phyloP scores from a whole-genome alignment of 2,113 vertebrate genomes.

The Labeo catla region DNA sequence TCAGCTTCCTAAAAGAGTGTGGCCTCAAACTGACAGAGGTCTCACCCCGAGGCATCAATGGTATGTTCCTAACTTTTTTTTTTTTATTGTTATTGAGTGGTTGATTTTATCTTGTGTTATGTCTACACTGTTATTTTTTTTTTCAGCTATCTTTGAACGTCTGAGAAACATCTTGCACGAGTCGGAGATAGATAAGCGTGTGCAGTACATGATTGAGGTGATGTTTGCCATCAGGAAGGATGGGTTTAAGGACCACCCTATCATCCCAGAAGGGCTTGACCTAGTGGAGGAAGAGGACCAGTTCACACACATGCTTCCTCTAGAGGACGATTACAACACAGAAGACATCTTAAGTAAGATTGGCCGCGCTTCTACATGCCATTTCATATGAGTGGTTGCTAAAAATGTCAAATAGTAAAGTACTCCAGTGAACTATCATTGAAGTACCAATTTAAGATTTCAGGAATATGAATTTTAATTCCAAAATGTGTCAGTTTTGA shows the following conservation, averaged over 20 bases:
- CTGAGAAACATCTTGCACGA: slow-evolving; percentile 96
- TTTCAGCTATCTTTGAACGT: slow-evolving; percentile 94
- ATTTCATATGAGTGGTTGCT: not conserved
- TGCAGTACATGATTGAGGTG: slow-evolving; percentile 99
- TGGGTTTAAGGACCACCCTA: slow-evolving; percentile 96
- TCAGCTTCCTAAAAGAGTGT: slow-evolving; percentile 96
- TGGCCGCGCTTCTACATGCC: not conserved
- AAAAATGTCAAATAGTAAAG: too few relatives aligned
- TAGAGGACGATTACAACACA: slow-evolving; percentile 94
- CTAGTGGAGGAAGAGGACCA: slow-evolving; percentile 97
- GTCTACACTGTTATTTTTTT: not conserved
- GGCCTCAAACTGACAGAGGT: slow-evolving; percentile 97
- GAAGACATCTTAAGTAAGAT: slow-evolving; percentile 94
- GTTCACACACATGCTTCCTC: slow-evolving; percentile 96
- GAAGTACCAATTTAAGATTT: too few relatives aligned
- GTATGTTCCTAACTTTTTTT: slow-evolving; percentile 65
- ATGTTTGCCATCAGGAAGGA: slow-evolving; percentile 99
- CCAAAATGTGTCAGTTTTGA: not conserved
- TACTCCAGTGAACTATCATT: too few relatives aligned
- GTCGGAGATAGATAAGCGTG: slow-evolving; percentile 95
- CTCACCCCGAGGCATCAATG: slow-evolving; percentile 94
- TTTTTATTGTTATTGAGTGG: not conserved
- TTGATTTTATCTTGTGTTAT: not conserved
- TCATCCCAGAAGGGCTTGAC: slow-evolving; percentile 90
- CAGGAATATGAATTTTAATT: not conserved